A percentile compares a stretch with the other conserved stretches of the same genome.
Evolutionary conservation across 2,113 vertebrate species (phyloP).

Genomic region (Neotoma lepida): DNA sequence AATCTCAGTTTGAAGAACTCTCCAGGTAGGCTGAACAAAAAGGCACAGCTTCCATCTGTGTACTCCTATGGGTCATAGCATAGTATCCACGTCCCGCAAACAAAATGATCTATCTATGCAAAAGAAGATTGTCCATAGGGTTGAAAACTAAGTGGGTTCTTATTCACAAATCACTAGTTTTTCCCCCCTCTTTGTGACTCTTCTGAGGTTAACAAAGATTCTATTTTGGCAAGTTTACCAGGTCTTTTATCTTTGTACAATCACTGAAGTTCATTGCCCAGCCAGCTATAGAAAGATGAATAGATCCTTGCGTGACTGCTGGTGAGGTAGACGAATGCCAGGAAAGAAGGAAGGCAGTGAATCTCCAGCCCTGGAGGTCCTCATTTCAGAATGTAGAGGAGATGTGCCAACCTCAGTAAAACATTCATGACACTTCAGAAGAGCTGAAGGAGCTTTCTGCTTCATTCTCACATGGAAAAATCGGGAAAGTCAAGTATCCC

Average conservation of each 20-base stretch:
- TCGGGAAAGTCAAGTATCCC: conserved; percentile 51
- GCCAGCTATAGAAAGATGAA: conserved; percentile 18
- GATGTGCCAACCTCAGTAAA: conserved; percentile 62
- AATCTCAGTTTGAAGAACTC: conserved; percentile 25
- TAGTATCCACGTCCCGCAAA: neutral
- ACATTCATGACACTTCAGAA: conserved; percentile 67
- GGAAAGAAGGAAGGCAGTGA: neutral
- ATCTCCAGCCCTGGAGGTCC: neutral
- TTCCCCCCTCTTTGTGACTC: neutral
- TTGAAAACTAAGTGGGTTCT: neutral
- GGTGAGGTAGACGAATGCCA: neutral
- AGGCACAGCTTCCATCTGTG: neutral
- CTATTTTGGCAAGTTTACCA: neutral
- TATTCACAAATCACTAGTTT: neutral
- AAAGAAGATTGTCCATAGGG: neutral
- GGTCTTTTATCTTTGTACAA: conserved; percentile 52
- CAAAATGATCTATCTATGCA: neutral
- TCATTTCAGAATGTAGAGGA: neutral
- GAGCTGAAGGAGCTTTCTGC: conserved; percentile 64
- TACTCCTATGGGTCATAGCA: neutral
- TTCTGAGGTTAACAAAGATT: conserved; percentile 20
- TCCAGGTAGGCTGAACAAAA: conserved; percentile 8
- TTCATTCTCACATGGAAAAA: conserved; percentile 68
- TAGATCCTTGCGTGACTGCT: conserved; percentile 9
- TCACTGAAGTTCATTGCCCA: neutral